A percentile compares a stretch with the other conserved stretches of the same genome.
phyloP scores from a whole-genome alignment of 2,113 vertebrate genomes.

The Eudorcas thomsonii region DNA sequence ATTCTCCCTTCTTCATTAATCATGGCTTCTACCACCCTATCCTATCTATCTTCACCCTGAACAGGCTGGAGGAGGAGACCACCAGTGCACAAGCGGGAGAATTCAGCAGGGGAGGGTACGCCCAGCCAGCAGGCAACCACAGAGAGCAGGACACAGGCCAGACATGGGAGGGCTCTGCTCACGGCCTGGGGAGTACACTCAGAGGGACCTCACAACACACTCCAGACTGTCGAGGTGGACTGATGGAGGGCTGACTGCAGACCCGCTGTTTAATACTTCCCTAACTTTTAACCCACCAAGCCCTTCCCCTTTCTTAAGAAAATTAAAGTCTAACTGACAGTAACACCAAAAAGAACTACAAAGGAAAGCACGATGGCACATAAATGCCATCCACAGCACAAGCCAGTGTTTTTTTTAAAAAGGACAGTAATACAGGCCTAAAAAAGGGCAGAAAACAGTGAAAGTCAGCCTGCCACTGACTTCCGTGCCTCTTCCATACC shows the following conservation, averaged over 20 bases:
- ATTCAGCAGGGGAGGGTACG: accelerated
- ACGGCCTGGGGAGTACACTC: accelerated
- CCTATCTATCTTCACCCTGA: background rate
- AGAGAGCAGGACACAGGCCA: accelerated
- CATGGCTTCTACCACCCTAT: background rate
- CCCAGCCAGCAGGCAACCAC: background rate
- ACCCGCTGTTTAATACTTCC: background rate
- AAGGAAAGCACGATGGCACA: background rate
- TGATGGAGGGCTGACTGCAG: background rate
- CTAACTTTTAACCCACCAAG: background rate
- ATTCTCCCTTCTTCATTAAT: background rate
- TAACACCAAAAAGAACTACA: background rate
- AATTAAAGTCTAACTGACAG: background rate
- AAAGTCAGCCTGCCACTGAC: background rate
- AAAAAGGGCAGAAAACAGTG: background rate
- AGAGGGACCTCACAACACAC: background rate
- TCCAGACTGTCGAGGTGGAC: accelerated
- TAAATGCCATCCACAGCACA: background rate
- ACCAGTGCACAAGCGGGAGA: accelerated
- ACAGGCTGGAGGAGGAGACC: background rate
- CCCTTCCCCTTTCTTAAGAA: background rate
- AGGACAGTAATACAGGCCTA: background rate
- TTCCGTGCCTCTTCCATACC: too few species aligned
- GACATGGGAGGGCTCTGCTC: background rate
- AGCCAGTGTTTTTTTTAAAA: background rate